Base-by-base conservation (phyloP, 2,888 invertebrate species). In the Dolichomitus sp. region DNA sequence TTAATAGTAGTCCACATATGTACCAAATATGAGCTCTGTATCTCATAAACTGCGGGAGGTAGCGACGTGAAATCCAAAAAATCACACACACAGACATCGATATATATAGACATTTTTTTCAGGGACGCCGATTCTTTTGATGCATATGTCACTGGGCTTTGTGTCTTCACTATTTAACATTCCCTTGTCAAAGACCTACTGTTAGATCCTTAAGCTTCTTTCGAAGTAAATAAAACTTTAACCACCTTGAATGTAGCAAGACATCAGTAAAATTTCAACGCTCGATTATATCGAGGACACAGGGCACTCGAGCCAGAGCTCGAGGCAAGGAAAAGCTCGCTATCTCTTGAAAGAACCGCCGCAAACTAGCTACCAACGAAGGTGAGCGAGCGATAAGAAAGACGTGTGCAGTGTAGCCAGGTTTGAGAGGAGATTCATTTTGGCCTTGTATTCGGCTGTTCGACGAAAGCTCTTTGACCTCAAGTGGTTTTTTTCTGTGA, bases 301-400 rank as follows among this genome's bases (percentile, higher is more conserved):
- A 17, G 27, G 23, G 54, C 7, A 9, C 33, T 30, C 59, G 37
- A 30, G 37, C 27, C 0, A 17, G 9, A 37, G 23, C 42, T 52
- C 59, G 19, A 33, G 54, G 50, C 52, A 37, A 19, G 59, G 42
- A 73, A 78, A 79, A 73, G 66, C 65, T 61, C 65, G 54, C 61
- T 61, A 69, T 57, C 65, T 54, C 80, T 40, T 27, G 75, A 33
- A 65, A 12, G 57, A 70, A 70, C 70, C 65, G 69, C 70, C 27
- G 57, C 42, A 72, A 81, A 50, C 81, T 50, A 74, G 68, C 65
- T 80, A 23, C 11, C 14, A 57, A 48, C 9, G 74, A 75, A 69
- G 80, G 80, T 80, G 80, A 80, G 63, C 68, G 57, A 75, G 65
- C 57, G 75, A 80, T 75, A 75, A 75, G 66, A 70, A 75, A 70